Evolutionary conservation across 2,113 vertebrate species (phyloP).

Genomic region (Eleginops maclovinus): DNA sequence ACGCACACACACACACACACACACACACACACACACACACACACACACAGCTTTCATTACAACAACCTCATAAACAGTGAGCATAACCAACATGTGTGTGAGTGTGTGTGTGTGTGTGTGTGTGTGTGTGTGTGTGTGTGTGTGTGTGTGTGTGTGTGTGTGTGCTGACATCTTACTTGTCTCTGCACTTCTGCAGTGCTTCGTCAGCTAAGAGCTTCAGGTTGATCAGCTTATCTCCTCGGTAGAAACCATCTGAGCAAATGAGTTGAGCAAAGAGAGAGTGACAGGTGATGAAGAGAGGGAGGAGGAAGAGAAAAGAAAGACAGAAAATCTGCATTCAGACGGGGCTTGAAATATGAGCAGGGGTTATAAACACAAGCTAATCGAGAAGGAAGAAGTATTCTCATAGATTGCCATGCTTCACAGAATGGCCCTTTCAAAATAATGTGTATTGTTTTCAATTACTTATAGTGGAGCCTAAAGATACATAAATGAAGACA

Average conservation of each 20-base stretch:
- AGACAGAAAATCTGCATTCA: background rate
- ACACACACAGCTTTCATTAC: background rate
- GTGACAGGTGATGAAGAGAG: no score
- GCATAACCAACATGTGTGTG: background rate
- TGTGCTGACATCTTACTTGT: constrained; percentile 86
- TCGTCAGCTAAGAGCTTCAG: constrained; percentile 94
- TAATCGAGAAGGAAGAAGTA: background rate
- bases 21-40: background rate
- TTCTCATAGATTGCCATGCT: no score
- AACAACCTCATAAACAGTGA: background rate
- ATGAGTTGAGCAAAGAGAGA: background rate
- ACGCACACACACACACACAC: background rate
- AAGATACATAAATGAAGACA: no score
- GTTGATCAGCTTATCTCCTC: constrained; percentile 96
- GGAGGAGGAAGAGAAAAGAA: background rate
- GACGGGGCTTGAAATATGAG: background rate
- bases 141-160: constrained; percentile 15
- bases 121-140: no score
- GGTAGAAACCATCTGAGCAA: constrained; percentile 93
- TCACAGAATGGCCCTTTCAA: no score
- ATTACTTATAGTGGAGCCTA: background rate
- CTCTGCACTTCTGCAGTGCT: constrained; percentile 91
- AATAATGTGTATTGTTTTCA: no score
- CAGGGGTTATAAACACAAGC: background rate
- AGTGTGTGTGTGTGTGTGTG: background rate